These are phyloP conservation scores for Trichoplusia ni DNA, from an alignment of 1,140 invertebrate genomes.

Conservation along the genomic window DNA sequence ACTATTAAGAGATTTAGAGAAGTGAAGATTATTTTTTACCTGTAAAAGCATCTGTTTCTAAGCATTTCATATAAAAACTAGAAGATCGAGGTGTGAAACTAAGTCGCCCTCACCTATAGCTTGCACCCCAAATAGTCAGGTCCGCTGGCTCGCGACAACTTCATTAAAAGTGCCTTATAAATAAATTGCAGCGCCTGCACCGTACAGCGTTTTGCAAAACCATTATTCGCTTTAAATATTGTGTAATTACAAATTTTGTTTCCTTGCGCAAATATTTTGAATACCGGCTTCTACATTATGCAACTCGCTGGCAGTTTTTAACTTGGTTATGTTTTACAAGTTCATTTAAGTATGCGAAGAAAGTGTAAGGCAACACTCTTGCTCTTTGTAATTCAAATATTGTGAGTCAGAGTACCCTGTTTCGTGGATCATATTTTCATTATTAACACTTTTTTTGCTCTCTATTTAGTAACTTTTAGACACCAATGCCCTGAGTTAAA, in stretches of 20 bases:
- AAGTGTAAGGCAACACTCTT: slow-evolving; percentile 9
- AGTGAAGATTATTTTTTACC: too few species aligned
- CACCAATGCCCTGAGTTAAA: too few species aligned
- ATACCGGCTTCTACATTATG: background rate
- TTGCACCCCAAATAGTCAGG: background rate
- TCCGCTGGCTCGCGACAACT: slow-evolving; percentile 14
- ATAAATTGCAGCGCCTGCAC: slow-evolving; percentile 15
- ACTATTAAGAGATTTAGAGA: too few species aligned
- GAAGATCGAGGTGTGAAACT: background rate
- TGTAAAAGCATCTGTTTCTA: too few species aligned
- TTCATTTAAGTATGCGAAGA: slow-evolving; percentile 6
- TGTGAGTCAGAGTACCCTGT: background rate
- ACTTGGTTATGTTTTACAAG: background rate
- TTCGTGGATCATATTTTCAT: background rate
- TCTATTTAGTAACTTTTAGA: too few species aligned
- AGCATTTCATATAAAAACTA: background rate
- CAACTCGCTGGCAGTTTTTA: background rate
- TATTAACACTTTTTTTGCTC: too few species aligned
- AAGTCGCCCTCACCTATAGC: background rate
- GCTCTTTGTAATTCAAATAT: background rate
- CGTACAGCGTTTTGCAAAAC: slow-evolving; percentile 5
- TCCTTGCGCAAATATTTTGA: background rate
- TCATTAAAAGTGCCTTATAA: slow-evolving; percentile 31
- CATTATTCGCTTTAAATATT: slow-evolving; percentile 12
- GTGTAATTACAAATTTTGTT: slow-evolving; percentile 20